Percentiles rank a stretch among this genome's conserved stretches.
phyloP scores from a whole-genome alignment of 2,797 vertebrate genomes.

The Okamejei kenojei region DNA sequence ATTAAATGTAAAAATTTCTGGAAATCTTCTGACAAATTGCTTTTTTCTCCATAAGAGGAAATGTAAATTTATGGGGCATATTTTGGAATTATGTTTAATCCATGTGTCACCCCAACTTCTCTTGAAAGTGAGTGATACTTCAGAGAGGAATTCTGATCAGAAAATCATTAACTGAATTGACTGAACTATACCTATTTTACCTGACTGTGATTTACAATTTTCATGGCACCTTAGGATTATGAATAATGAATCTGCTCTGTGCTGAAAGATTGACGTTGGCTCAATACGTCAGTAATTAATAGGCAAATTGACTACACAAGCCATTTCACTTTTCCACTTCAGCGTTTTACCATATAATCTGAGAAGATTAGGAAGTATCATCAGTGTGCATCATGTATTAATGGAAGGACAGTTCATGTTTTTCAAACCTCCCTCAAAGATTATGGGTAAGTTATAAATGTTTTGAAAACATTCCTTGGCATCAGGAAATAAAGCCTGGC shows the following conservation, averaged over 20 bases:
- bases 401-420: neutral
- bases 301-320: neutral
- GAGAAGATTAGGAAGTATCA: neutral
- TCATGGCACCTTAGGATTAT: neutral
- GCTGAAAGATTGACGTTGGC: neutral
- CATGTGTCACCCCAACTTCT: neutral
- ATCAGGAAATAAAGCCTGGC: neutral
- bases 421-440: neutral
- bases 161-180: neutral
- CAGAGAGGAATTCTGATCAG: neutral
- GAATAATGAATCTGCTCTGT: neutral
- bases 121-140: neutral
- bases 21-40: neutral
- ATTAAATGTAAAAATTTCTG: neutral
- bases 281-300: neutral
- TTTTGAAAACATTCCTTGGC: neutral
- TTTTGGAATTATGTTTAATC: neutral
- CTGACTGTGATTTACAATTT: neutral
- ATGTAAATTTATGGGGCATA: neutral
- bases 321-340: conserved; percentile 7
- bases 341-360: neutral
- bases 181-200: neutral
- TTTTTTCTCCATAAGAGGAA: neutral
- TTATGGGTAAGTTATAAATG: neutral
- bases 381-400: neutral